Percentiles rank a stretch among this genome's conserved stretches.
These are phyloP conservation scores for Anolis carolinensis DNA, from an alignment of 2,113 vertebrate species.

Conservation along the genomic window DNA sequence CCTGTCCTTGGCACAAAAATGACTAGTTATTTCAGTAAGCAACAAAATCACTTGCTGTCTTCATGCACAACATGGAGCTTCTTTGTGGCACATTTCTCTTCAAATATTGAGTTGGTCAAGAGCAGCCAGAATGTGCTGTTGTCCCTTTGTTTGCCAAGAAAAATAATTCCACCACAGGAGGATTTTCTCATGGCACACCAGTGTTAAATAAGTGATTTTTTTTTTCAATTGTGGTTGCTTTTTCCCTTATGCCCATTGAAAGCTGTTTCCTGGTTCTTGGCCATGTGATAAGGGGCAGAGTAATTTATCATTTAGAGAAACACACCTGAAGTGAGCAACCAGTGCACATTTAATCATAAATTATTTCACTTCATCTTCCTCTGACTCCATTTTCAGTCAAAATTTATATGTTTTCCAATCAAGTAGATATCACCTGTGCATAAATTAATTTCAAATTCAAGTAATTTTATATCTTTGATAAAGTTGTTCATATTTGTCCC, in stretches of 20 bases:
- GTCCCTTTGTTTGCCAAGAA: conserved; percentile 7
- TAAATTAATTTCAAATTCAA: no score
- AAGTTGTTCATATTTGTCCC: no score
- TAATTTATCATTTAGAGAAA: background rate
- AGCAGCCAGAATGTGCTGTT: background rate
- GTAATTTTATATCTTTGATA: no score
- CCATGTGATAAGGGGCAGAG: background rate
- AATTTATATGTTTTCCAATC: no score
- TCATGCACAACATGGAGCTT: background rate
- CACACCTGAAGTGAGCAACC: background rate
- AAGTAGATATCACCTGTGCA: no score
- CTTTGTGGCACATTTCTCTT: background rate
- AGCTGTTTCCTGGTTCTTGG: background rate
- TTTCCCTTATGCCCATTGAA: no score
- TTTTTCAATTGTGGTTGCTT: no score
- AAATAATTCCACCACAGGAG: background rate
- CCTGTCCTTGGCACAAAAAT: background rate
- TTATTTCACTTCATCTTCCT: no score
- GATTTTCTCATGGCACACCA: background rate
- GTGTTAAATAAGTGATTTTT: background rate
- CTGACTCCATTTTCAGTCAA: no score
- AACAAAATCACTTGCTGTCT: background rate
- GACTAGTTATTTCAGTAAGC: background rate
- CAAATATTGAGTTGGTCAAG: background rate
- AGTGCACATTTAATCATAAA: no score